Evolutionary conservation across 2,888 invertebrate genomes (phyloP), one percentile per base, ranked within the genome.

Genomic region (Ophioninae sp.): DNA sequence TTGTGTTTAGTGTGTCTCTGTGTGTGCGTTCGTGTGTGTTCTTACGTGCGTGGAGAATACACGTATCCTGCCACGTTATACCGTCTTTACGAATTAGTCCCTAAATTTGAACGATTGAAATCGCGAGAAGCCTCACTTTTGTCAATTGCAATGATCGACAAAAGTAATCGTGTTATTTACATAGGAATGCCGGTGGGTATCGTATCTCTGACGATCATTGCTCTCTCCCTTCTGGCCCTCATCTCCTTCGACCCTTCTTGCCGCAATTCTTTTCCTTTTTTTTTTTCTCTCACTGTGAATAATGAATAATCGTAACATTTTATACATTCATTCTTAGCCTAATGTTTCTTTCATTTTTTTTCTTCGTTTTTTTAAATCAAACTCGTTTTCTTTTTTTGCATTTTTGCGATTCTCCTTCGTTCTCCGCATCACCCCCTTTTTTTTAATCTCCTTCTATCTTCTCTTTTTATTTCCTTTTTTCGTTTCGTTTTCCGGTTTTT

Each of bases 101-200:
- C 51, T 30, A 67, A 58, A 41, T 64, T 75, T 17, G 51, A 81
- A 79, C 76, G 67, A 74, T 72, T 65, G 51, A 51, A 75, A 58
- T 82, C 74, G 64, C 58, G 58, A 69, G 63, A 22, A 67, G 59
- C 22, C 51, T 51, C 39, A 30, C 22, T 13, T 56, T 22, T 77
- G 61, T 75, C 71, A 58, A 78, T 68, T 5, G 44, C 58, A 82
- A 68, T 67, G 61, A 82, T 69, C 76, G 68, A 80, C 20, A 65
- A 79, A 79, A 69, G 56, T 71, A 82, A 69, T 59, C 30, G 51
- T 44, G 59, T 82, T 85, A 86, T 85, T 82, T 85, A 85, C 85
- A 85, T 81, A 81, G 84, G 82, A 85, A 78, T 84, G 73, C 81
- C 71, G 75, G 30, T 30, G 30, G 30, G 30, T 30, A 30, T 30